phyloP scores from a whole-genome alignment of 2,797 vertebrate genomes.

The Perodicticus potto region DNA sequence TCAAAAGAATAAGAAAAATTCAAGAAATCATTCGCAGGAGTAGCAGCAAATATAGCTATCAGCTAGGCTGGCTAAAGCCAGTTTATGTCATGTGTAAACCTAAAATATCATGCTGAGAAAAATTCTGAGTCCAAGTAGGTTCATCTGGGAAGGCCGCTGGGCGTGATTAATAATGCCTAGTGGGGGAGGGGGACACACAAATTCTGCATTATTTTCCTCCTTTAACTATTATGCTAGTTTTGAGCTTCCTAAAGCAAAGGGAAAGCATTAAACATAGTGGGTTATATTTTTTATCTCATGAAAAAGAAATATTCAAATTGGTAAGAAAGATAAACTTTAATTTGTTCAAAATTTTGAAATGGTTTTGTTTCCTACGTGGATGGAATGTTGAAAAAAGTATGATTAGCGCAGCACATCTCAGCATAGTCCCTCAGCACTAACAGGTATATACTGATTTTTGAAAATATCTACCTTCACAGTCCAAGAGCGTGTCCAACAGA shows the following conservation, averaged over 20 bases:
- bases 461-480: constrained; percentile 26
- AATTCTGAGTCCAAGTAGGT: background rate
- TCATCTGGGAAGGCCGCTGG: constrained; percentile 53
- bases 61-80: background rate
- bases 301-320: constrained; percentile 8
- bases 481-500: background rate
- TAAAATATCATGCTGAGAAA: constrained; percentile 4
- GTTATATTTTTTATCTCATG: background rate
- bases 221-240: background rate
- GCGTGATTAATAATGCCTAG: constrained; percentile 63
- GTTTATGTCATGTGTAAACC: background rate
- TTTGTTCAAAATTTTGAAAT: constrained; percentile 53
- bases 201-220: background rate
- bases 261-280: background rate
- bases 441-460: background rate
- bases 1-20: background rate
- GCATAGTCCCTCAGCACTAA: background rate
- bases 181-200: background rate
- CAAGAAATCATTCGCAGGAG: background rate
- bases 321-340: background rate
- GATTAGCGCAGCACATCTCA: background rate
- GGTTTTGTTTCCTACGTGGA: constrained; percentile 43
- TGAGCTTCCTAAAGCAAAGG: background rate
- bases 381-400: background rate
- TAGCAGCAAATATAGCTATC: background rate